A percentile compares a stretch with the other conserved stretches of the same genome.
phyloP scores from a whole-genome alignment of 2,888 invertebrate species.

The Callinectes sapidus region DNA sequence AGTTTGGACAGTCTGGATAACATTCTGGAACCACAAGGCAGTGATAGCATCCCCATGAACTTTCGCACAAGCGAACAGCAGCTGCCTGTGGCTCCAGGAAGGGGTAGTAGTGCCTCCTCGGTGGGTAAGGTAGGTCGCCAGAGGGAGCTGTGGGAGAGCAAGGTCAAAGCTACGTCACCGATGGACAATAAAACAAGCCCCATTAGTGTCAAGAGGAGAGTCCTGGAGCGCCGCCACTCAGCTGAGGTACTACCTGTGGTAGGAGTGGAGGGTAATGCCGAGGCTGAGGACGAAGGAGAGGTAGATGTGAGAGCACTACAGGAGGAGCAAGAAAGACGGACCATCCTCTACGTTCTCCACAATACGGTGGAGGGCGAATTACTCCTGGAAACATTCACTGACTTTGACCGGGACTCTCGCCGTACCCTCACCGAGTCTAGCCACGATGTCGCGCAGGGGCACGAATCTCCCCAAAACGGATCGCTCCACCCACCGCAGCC shows the following conservation, averaged over 20 bases:
- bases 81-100: neutral
- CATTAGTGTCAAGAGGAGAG: neutral
- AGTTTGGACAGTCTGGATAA: slow-evolving; percentile 47
- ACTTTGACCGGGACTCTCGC: neutral
- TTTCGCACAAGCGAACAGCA: neutral
- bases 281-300: neutral
- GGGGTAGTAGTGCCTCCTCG: neutral
- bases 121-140: slow-evolving; percentile 50
- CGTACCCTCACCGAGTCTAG: neutral
- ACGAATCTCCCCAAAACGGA: neutral
- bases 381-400: slow-evolving; percentile 53
- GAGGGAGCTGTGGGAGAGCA: slow-evolving; percentile 53
- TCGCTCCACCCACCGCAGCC: neutral
- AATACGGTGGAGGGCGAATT: slow-evolving; percentile 58
- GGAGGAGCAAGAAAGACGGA: slow-evolving; percentile 9
- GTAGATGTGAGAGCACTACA: neutral
- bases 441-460: neutral
- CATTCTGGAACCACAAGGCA: neutral
- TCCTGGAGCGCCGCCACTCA: neutral
- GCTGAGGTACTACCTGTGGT: neutral
- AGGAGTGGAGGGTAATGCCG: neutral
- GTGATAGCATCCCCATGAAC: neutral
- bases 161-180: neutral
- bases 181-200: neutral
- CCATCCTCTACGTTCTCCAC: slow-evolving; percentile 54